Evolutionary conservation across 2,888 invertebrate species (phyloP), one percentile per base, ranked within the genome.

Genomic region (Sycophila texana): DNA sequence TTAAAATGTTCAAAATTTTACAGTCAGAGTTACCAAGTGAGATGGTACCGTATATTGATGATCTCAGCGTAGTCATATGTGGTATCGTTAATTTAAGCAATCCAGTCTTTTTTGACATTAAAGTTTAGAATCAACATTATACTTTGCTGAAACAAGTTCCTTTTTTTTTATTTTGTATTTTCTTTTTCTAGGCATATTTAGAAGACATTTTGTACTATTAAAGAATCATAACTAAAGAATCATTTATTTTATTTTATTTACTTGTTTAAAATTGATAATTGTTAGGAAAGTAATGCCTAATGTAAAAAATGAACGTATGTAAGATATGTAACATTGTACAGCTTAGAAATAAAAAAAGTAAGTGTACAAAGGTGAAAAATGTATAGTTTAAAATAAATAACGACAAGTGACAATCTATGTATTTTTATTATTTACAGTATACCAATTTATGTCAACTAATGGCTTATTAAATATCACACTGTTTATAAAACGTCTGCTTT

Each of bases 401-500:
- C 39, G 66, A 61, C 12, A 86, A 85, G 84, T 84, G 88, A 88
- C 86, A 86, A 87, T 83, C 86, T 88, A 87, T 87, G 60, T 76
- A 76, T 65, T 76, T 81, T 88, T 88, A 87, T 88, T 88, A 88
- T 88, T 88, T 88, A 88, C 88, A 88, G 87, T 83, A 84, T 87
- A 86, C 82, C 87, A 88, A 88, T 86, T 84, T 83, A 81, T 81
- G 51, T 81, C 72, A 81, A 30, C 72, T 81, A 84, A 79, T 81
- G 80, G 75, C 82, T 85, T 79, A 82, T 83, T 84, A 84, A 84
- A 84, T 86, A 86, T 87, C 86, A 87, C 88, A 88, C 87, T 83
- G 83, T 86, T 87, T 86, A 87, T 84, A 88, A 88, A 88, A 88
- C 82, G 84, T 85, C 82, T 82, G 84, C 84, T 65, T 75, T 72